Conservation (phyloP, 2,888 invertebrate genomes). For the Allolobophora icterica region DNA sequence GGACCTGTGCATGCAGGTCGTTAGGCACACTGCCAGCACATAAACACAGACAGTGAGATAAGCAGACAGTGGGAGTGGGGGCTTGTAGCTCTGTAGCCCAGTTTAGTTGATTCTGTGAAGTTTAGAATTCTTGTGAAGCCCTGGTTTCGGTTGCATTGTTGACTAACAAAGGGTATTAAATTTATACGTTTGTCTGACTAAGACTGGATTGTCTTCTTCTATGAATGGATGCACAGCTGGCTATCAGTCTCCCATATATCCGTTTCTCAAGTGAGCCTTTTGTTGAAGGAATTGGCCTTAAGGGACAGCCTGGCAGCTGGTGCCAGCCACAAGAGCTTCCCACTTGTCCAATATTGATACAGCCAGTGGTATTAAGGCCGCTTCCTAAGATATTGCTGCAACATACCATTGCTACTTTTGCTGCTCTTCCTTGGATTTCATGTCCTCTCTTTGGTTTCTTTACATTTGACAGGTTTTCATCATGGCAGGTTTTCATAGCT, state of each 20-base stretch:
- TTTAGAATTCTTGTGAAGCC: background rate
- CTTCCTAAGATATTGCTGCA: background rate
- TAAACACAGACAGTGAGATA: background rate
- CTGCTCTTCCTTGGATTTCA: background rate
- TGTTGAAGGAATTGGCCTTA: background rate
- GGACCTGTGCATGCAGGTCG: too few relatives aligned
- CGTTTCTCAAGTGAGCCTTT: constrained; percentile 5
- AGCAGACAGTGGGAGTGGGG: background rate
- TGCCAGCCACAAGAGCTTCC: constrained; percentile 17
- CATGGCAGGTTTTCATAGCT: background rate
- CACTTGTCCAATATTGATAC: constrained; percentile 17
- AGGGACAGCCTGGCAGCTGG: constrained; percentile 3
- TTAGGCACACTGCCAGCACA: background rate
- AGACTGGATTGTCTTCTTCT: too few relatives aligned
- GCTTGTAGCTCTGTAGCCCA: background rate
- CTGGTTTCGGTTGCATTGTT: background rate
- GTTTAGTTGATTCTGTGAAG: background rate
- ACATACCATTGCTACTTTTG: constrained; percentile 8
- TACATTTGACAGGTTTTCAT: background rate
- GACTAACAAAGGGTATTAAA: background rate
- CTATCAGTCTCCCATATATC: constrained; percentile 8
- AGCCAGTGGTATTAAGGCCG: background rate
- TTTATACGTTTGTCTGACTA: background rate
- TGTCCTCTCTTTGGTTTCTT: background rate
- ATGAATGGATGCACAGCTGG: background rate